These are phyloP conservation scores for Charanyca ferruginea DNA, from an alignment of 2,888 invertebrate genomes.

Conservation along the genomic window DNA sequence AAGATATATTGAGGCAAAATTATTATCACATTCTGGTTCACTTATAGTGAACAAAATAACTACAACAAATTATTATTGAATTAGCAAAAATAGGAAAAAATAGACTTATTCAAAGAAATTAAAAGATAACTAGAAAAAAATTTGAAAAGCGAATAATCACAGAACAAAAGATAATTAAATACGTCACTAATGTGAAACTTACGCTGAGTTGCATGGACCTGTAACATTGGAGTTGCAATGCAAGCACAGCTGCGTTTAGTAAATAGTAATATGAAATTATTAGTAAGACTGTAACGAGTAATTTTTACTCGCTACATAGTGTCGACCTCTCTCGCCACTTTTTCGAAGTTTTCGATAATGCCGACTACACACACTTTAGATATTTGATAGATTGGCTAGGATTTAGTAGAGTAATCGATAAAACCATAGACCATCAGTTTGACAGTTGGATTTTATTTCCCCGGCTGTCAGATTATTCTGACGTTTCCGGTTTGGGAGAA, in stretches of 20 bases:
- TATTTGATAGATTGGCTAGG: no score
- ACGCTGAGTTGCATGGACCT: slow-evolving; percentile 32
- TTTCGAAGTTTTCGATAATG: no score
- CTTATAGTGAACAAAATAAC: slow-evolving; percentile 33
- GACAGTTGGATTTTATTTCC: no score
- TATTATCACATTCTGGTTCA: slow-evolving; percentile 29
- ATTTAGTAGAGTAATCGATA: no score
- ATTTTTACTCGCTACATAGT: no score
- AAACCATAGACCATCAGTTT: no score
- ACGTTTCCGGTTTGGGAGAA: no score
- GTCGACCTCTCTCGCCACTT: no score
- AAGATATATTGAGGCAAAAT: slow-evolving; percentile 29
- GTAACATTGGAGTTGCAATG: slow-evolving; percentile 32
- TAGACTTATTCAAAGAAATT: slow-evolving; percentile 25
- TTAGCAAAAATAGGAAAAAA: slow-evolving; percentile 33
- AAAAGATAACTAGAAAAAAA: slow-evolving; percentile 20
- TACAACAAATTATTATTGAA: slow-evolving; percentile 35
- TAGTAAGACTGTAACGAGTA: no score
- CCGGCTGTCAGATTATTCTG: no score
- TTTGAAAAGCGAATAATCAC: slow-evolving; percentile 19
- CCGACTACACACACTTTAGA: no score
- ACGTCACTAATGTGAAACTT: slow-evolving; percentile 32
- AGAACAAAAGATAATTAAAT: slow-evolving; percentile 30
- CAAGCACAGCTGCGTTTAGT: slow-evolving; percentile 33
- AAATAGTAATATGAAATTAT: slow-evolving; percentile 30